Conservation (phyloP, 2,888 invertebrate genomes). For the Drosophila seclusa region DNA sequence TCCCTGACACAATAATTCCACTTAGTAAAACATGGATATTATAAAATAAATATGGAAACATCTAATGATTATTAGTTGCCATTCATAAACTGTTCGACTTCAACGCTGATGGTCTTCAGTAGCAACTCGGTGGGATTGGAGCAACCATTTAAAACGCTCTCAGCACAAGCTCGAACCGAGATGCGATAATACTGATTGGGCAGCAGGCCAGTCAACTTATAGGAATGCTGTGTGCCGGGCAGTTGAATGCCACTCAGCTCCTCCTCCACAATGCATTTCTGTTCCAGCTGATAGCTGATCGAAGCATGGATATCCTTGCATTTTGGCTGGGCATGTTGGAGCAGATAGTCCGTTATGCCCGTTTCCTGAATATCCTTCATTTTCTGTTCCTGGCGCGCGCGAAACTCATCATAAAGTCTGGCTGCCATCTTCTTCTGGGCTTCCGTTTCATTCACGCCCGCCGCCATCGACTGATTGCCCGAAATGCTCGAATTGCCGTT, state of each 20-base stretch:
- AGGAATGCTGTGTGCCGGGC: conserved; percentile 60
- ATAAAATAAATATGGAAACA: background rate
- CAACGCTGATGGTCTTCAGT: conserved; percentile 52
- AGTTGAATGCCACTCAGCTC: conserved; percentile 54
- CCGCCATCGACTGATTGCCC: background rate
- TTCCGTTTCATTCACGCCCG: conserved; percentile 2
- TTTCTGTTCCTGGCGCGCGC: conserved; percentile 28
- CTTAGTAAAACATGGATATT: background rate
- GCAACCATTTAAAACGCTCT: conserved; percentile 73
- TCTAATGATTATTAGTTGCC: conserved; percentile 11
- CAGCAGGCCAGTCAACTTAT: conserved; percentile 53
- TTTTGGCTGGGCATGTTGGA: conserved; percentile 50
- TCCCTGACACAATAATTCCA: background rate
- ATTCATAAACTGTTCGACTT: conserved; percentile 54
- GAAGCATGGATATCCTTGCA: conserved; percentile 58
- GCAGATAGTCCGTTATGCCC: conserved; percentile 46
- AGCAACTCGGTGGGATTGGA: conserved; percentile 73
- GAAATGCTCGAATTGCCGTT: background rate
- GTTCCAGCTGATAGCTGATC: conserved; percentile 52
- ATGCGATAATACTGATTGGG: conserved; percentile 70
- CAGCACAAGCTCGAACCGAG: conserved; percentile 79
- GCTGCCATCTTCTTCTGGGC: conserved; percentile 16
- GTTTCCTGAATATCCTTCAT: conserved; percentile 66
- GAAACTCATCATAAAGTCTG: conserved; percentile 42
- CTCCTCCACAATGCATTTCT: conserved; percentile 67